Evolutionary conservation across 2,888 invertebrate genomes (phyloP), one percentile per base, ranked within the genome.

Genomic region (Disparrhopalites patrizii): DNA sequence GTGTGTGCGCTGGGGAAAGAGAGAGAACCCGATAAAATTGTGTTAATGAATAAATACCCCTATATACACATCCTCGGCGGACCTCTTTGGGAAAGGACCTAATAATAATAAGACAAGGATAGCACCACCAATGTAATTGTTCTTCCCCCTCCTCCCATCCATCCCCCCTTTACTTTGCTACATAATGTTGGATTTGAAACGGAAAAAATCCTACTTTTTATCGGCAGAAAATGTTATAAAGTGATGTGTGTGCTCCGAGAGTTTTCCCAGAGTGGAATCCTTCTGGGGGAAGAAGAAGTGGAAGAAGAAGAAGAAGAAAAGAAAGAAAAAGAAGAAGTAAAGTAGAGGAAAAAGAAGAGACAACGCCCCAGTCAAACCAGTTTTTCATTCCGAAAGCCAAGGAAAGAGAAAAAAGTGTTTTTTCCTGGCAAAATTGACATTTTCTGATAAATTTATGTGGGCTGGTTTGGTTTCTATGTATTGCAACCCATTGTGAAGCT

Each of bases 291-390:
- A n/a, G n/a, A n/a, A n/a, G n/a, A n/a, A n/a, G n/a, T n/a, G n/a
- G n/a, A n/a, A n/a, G n/a, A n/a, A n/a, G n/a, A n/a, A n/a, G n/a
- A n/a, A n/a, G n/a, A n/a, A n/a, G n/a, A n/a, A n/a, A n/a, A n/a
- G n/a, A n/a, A n/a, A n/a, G n/a, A n/a, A n/a, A n/a, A n/a, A n/a
- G n/a, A n/a, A n/a, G n/a, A n/a, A n/a, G n/a, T n/a, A n/a, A n/a
- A n/a, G n/a, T n/a, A n/a, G n/a, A n/a, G n/a, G n/a, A n/a, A n/a
- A n/a, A n/a, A n/a, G 23, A 47, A 61, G 71, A 74, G 74, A 74
- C 74, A 74, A 74, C 74, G 74, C 74, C 74, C 74, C 67, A 69
- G 71, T 72, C 70, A 70, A 74, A 74, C 72, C 71, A 74, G 74
- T 72, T 67, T 62, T 62, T 57, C 62, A 62, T 67, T 64, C 63